These are phyloP conservation scores for Ditylenchus dipsaci DNA, from an alignment of 1,140 invertebrate species.

Conservation along the genomic window DNA sequence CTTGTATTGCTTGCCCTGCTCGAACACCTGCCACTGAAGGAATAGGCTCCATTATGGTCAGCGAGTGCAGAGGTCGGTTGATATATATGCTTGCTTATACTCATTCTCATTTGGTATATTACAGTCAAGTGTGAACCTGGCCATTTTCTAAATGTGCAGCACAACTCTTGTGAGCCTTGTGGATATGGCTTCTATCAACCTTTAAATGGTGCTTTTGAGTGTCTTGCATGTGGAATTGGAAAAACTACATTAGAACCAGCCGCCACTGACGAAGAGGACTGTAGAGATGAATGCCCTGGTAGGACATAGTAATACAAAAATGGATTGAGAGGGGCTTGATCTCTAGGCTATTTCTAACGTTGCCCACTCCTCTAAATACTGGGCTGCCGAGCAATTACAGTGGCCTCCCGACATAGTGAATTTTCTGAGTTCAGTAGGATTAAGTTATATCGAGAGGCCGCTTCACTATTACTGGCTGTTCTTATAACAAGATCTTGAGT, in stretches of 20 bases:
- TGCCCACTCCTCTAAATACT: no score
- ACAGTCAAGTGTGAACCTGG: conserved; percentile 58
- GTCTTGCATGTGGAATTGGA: conserved; percentile 79
- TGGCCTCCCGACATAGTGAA: no score
- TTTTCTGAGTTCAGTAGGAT: no score
- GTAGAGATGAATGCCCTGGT: conserved; percentile 62
- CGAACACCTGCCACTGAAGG: conserved; percentile 17
- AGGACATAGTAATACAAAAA: conserved; percentile 20
- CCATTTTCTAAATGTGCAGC: conserved; percentile 59
- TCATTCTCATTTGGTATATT: conserved; percentile 20
- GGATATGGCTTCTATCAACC: conserved; percentile 90
- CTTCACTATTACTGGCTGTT: no score
- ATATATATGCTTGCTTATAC: not conserved
- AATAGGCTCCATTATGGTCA: conserved; percentile 15
- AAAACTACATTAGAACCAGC: conserved; percentile 80
- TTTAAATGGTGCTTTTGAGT: conserved; percentile 81
- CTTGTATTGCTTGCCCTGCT: conserved; percentile 59
- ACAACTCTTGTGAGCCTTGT: conserved; percentile 78
- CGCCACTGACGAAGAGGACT: conserved; percentile 70
- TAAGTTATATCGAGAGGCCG: no score
- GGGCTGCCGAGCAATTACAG: no score
- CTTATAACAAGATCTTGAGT: no score
- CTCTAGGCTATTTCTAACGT: no score
- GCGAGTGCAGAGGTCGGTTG: conserved; percentile 76
- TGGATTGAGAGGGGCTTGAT: not conserved